Percentiles rank a stretch among this genome's conserved stretches.
Conservation (phyloP, 1,140 invertebrate species). For the Zaprionus lachaisei region DNA sequence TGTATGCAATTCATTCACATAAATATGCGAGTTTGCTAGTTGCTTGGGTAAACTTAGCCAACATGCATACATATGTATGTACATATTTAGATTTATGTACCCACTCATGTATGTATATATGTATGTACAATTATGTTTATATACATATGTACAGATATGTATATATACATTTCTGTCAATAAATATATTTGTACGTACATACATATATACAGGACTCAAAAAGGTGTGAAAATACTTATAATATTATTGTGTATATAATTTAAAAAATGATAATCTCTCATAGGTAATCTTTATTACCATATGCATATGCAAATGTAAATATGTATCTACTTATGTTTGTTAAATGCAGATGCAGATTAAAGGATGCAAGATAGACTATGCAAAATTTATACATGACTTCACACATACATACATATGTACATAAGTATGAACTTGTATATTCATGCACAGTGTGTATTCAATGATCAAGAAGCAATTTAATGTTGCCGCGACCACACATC, state of each 20-base stretch:
- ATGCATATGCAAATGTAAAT: background rate
- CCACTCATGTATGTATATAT: background rate
- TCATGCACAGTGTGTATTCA: too few species aligned
- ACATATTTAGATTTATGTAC: background rate
- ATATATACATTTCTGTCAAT: background rate
- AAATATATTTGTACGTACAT: background rate
- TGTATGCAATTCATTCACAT: constrained; percentile 33
- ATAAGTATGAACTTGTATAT: too few species aligned
- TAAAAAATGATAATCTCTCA: background rate
- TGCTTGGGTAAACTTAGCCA: background rate
- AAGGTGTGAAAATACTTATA: background rate
- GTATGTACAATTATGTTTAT: background rate
- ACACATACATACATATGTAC: background rate
- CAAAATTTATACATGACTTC: too few species aligned
- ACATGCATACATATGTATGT: constrained; percentile 31
- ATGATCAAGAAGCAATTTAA: too few species aligned
- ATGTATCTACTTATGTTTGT: constrained; percentile 1
- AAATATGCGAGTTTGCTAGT: background rate
- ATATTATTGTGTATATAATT: background rate
- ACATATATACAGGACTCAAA: background rate
- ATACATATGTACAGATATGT: background rate
- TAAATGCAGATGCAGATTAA: background rate
- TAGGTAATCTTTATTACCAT: background rate
- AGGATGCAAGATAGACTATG: too few species aligned
- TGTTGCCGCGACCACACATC: too few species aligned